Evolutionary conservation across 2,113 vertebrate species (phyloP).

Genomic region (Climacteris rufus): DNA sequence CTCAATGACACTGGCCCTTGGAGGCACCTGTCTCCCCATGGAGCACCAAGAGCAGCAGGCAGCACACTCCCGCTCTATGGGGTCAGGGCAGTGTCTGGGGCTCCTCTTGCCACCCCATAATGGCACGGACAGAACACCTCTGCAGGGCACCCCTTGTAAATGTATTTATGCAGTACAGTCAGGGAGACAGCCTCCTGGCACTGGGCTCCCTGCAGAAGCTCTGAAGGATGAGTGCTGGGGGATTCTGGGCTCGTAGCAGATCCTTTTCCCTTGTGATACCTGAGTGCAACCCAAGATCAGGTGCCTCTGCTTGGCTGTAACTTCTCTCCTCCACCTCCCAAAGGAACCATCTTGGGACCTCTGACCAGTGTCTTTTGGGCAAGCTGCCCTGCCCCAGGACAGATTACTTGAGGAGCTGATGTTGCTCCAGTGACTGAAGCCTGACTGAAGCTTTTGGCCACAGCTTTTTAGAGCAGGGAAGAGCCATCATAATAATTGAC

Average conservation of each 20-base stretch:
- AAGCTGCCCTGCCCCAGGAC: background rate
- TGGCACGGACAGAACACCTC: fast-evolving
- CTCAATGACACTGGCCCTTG: background rate
- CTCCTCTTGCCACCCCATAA: background rate
- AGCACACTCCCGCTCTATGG: fast-evolving
- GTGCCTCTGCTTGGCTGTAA: background rate
- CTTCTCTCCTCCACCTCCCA: background rate
- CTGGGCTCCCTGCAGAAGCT: background rate
- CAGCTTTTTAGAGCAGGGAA: background rate
- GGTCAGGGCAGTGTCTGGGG: background rate
- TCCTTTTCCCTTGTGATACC: background rate
- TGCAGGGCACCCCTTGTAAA: background rate
- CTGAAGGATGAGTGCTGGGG: background rate
- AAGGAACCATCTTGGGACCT: background rate
- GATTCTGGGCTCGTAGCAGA: background rate
- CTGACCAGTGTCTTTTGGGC: background rate
- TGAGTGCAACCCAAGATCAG: background rate
- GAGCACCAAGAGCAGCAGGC: background rate
- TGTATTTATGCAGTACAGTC: background rate
- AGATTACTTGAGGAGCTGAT: background rate
- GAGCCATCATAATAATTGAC: background rate
- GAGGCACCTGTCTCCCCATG: background rate
- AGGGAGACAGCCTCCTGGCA: background rate
- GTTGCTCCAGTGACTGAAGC: background rate
- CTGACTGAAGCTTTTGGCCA: background rate